Conservation (phyloP, 2,113 vertebrate species). For the Podarcis raffonei region DNA sequence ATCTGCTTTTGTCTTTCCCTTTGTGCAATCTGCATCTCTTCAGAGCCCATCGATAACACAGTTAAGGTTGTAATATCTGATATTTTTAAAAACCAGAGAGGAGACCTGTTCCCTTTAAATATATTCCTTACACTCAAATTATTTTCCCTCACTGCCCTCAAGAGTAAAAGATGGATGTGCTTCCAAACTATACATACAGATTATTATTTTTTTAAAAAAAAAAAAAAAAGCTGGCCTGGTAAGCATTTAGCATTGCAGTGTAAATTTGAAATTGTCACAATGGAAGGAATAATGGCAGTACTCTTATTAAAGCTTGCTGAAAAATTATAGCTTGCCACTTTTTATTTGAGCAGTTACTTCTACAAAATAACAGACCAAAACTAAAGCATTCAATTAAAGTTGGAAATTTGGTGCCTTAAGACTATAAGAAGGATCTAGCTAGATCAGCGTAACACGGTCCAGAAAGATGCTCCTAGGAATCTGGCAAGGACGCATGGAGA, state of each 20-base stretch:
- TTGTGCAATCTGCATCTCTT: background rate
- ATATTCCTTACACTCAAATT: background rate
- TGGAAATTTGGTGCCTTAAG: background rate
- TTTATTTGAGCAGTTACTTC: conserved; percentile 43
- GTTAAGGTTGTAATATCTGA: background rate
- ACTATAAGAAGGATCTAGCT: background rate
- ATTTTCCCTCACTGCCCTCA: background rate
- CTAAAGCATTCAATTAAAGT: conserved; percentile 1
- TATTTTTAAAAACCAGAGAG: background rate
- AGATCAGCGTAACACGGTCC: background rate
- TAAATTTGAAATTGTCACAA: conserved; percentile 54
- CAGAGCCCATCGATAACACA: background rate
- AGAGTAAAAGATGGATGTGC: background rate
- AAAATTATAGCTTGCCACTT: conserved; percentile 57
- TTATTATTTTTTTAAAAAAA: background rate
- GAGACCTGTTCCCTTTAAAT: background rate
- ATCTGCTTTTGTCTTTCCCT: background rate
- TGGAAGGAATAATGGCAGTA: conserved; percentile 47
- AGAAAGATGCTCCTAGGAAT: background rate
- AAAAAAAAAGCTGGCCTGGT: background rate
- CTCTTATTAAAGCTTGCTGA: background rate
- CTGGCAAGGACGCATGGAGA: background rate
- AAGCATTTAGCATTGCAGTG: background rate
- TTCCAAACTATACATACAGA: background rate
- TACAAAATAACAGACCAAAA: conserved; percentile 48